phyloP scores from a whole-genome alignment of 2,888 invertebrate species.

The Ethmia dodecea region DNA sequence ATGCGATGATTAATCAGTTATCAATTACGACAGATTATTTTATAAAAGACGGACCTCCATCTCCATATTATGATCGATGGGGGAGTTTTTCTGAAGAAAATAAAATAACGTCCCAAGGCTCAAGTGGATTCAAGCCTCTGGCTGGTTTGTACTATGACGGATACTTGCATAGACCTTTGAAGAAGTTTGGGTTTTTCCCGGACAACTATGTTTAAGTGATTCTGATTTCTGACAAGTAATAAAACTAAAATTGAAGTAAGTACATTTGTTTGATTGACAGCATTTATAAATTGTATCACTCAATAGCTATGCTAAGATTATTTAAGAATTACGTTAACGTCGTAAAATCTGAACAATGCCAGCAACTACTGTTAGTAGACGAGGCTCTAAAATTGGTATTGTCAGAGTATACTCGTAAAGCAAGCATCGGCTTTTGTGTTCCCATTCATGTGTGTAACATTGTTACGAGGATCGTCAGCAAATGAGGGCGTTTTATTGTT shows the following conservation, averaged over 20 bases:
- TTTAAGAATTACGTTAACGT: too few species aligned
- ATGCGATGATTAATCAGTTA: constrained; percentile 47
- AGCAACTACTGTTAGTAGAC: constrained; percentile 52
- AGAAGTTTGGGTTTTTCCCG: constrained; percentile 42
- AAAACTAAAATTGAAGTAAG: too few species aligned
- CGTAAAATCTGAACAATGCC: constrained; percentile 54
- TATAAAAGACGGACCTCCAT: constrained; percentile 39
- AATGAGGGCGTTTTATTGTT: constrained; percentile 35
- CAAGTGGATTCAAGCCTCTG: constrained; percentile 53
- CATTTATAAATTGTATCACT: too few species aligned
- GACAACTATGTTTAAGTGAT: constrained; percentile 22
- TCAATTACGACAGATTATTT: constrained; percentile 53
- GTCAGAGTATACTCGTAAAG: constrained; percentile 57
- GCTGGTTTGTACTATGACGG: constrained; percentile 69
- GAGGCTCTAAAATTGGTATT: constrained; percentile 56
- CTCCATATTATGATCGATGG: constrained; percentile 52
- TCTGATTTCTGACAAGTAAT: too few species aligned
- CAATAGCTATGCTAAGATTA: too few species aligned
- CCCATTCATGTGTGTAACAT: constrained; percentile 47
- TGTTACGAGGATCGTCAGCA: constrained; percentile 44
- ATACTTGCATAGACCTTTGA: constrained; percentile 51
- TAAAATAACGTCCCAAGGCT: constrained; percentile 24
- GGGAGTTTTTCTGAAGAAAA: constrained; percentile 36
- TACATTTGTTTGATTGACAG: too few species aligned
- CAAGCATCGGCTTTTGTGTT: constrained; percentile 49